phyloP scores from a whole-genome alignment of 2,888 invertebrate genomes.

The Teinopalpus imperialis region DNA sequence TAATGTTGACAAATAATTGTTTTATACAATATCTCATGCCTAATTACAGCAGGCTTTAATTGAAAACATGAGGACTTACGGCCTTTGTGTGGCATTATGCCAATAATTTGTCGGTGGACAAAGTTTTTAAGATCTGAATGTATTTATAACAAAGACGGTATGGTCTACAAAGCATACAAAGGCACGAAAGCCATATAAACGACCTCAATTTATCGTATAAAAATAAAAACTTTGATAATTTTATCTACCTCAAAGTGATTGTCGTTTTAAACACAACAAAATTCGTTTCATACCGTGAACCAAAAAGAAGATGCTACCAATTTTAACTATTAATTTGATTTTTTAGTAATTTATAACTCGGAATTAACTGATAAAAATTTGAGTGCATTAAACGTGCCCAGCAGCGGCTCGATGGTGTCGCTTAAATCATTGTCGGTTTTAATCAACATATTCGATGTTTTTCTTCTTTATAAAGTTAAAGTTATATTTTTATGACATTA shows the following conservation, averaged over 20 bases:
- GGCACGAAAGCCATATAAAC: background rate
- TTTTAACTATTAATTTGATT: background rate
- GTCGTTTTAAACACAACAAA: background rate
- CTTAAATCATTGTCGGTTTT: slow-evolving; percentile 39
- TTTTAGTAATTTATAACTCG: background rate
- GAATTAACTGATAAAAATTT: slow-evolving; percentile 29
- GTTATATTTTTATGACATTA: too few species aligned
- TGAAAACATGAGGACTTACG: too few species aligned
- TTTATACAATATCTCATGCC: too few species aligned
- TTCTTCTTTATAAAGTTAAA: too few species aligned
- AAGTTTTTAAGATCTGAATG: background rate
- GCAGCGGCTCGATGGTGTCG: slow-evolving; percentile 38
- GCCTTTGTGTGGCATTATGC: too few species aligned
- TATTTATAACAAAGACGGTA: too few species aligned
- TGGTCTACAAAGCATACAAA: background rate
- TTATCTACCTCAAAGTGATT: slow-evolving; percentile 7
- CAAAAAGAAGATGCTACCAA: background rate
- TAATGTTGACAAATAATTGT: too few species aligned
- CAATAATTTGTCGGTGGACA: too few species aligned
- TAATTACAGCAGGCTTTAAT: too few species aligned
- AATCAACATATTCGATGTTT: too few species aligned
- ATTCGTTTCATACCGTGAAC: too few species aligned
- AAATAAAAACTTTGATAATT: slow-evolving; percentile 1
- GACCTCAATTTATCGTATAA: background rate
- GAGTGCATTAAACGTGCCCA: slow-evolving; percentile 31